Evolutionary conservation across 2,797 vertebrate genomes (phyloP), one percentile per base, ranked within the genome.

Genomic region (Lophotriccus pileatus): DNA sequence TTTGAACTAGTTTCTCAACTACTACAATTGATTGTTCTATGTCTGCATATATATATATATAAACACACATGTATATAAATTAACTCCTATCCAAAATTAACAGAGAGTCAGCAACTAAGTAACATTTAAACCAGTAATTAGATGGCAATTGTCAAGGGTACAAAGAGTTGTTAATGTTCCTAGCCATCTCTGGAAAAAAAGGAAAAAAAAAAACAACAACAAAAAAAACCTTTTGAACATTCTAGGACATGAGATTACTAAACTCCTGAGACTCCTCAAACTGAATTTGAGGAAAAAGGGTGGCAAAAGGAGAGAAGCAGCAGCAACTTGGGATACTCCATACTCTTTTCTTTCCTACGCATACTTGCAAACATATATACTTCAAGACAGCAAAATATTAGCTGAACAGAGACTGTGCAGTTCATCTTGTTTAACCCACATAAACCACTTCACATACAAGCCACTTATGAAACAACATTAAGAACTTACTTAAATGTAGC

Each of bases 401-500:
- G 12, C n/a, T 59, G 22, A 91, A 53, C 7, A 80, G 37, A 64
- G 7, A 69, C 24, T 21, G 2, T 25, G 7, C 8, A 16, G 2
- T 39, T 30, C 49, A 50, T 25, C 4, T 60, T 23, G 21, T 34
- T 85, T 75, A 84, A 50, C 5, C 24, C 30, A 30, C 22, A 59
- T 27, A 79, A 50, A 28, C 8, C 36, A 55, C 43, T 91, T 83
- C 34, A 66, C 3, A 2, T 49, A 66, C 32, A 63, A 77, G 32
- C 20, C 79, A 88, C 28, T 78, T 50, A 81, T 2, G 90, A 90
- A 89, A 56, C 10, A 95, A 30, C 19, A 91, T 37, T 39, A 95
- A 84, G 52, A 67, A 98, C 99, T 97, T 98, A 99, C 99, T 99
- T 99, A 97, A 99, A 99, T 12, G 98, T 99, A 92, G 99, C 98